Base-by-base conservation (phyloP, 2,797 vertebrate species). In the Girardinus metallicus region DNA sequence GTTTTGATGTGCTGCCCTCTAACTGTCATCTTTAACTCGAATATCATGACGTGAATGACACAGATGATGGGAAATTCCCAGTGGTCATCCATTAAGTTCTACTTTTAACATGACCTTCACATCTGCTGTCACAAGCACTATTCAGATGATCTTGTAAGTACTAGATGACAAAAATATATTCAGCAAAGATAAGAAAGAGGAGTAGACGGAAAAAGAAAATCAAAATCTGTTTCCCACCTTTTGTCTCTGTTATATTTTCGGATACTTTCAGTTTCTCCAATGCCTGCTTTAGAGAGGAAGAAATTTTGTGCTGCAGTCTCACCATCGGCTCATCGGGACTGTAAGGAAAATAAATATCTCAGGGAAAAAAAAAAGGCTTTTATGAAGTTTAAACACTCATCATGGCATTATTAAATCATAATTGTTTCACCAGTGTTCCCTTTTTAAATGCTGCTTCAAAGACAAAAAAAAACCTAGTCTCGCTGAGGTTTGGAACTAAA, bases 191-290 rank as follows among this genome's bases (percentile, higher is more conserved):
- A 62, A 43, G 57, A 78, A 77, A 70, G 15, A 70, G 10, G 11
- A 6, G 8, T 16, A 5, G 1, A 71, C 36, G 5, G 75, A 29
- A 60, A 34, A 41, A 23, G 16, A 29, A 44, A 72, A 62, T 23
- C 36, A 9, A 68, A 34, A 11, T 71, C 77, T 9, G 36, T 47
- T 36, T 49, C 91, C 93, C 92, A 98, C 98, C 98, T 92, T 96
- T 96, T 79, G 94, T 95, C 55, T 96, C 95, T 70, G 84, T 83
- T 13, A 94, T 88, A 0, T 95, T 97, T 84, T 97, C 96, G 7
- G 97, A 95, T 26, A 99, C 91, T 88, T 97, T 98, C 84, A 99
- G 95, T 90, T 98, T 99, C 95, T 98, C 99, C 68, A 99, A 96
- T 31, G 98, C 97, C 93, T 98, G 97, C 90, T 97, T 99, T 88